Base-by-base conservation (phyloP, 2,797 vertebrate species). In the Molossus alvarezi region DNA sequence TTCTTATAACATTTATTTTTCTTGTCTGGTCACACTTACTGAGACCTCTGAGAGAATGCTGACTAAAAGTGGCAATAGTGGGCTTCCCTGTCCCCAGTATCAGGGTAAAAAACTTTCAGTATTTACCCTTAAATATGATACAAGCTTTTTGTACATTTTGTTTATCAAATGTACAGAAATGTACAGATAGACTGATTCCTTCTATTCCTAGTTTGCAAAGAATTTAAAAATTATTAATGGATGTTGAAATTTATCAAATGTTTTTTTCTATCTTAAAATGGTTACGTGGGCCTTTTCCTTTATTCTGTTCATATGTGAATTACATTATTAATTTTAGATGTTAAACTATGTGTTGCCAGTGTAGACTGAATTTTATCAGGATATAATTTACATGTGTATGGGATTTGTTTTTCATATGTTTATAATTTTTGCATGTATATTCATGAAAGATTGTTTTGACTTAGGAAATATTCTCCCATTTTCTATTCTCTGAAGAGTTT, bases 241-340 rank as follows among this genome's bases (percentile, higher is more conserved):
- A 8, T 88, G 29, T 87, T 81, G 85, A 92, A 64, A 58, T 79
- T 84, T 85, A 51, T 76, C 23, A 77, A 55, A 58, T 45, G 20
- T 45, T 75, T 41, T 83, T n/a, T 58, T 41, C 14, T 72, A 11
- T 27, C 6, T 65, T 57, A 6, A 64, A 75, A 82, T 75, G 67
- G 57, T 82, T 48, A 65, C 11, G 3, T 84, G 37, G 62, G 3
- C 62, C 13, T 91, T 72, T 69, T 51, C 60, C 41, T 80, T 33
- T 55, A 65, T 91, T 71, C 29, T 71, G 58, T 80, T 93, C 37
- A 37, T 75, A 53, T 90, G 60, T 93, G 23, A 84, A 29, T 77
- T 84, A 64, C 18, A 27, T 60, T 73, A 45, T 55, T 76, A 41
- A 53, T 80, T 64, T 64, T 51, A 64, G 62, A 37, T 95, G 41